Conservation (phyloP, 2,888 invertebrate genomes). For the Nymphalis urticae region DNA sequence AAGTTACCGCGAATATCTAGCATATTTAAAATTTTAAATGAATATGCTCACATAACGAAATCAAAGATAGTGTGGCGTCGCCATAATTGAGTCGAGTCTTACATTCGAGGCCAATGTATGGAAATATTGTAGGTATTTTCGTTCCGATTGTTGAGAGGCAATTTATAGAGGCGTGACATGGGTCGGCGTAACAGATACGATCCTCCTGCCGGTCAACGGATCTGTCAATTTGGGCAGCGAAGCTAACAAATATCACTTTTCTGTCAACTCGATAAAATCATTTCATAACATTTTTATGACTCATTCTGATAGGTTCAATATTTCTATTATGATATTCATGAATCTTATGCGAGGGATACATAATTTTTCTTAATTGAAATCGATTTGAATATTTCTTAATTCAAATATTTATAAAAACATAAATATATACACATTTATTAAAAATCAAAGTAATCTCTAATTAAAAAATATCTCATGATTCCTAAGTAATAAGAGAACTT, state of each 20-base stretch:
- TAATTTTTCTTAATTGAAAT: background rate
- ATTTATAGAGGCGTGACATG: slow-evolving; percentile 68
- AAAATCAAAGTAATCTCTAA: no score
- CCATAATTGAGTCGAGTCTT: slow-evolving; percentile 11
- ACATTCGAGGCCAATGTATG: slow-evolving; percentile 18
- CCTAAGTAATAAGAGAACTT: no score
- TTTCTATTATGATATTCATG: slow-evolving; percentile 21
- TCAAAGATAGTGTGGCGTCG: slow-evolving; percentile 2
- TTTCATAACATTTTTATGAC: slow-evolving; percentile 28
- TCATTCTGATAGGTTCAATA: slow-evolving; percentile 18
- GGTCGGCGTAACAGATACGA: slow-evolving; percentile 67
- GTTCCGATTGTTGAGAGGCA: slow-evolving; percentile 61
- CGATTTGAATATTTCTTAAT: background rate
- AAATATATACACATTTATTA: no score
- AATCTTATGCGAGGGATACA: background rate
- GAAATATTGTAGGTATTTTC: slow-evolving; percentile 54
- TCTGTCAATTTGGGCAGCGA: slow-evolving; percentile 71
- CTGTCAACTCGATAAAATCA: slow-evolving; percentile 43
- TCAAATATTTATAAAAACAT: no score
- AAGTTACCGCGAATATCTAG: no score
- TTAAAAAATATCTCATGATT: no score
- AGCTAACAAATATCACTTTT: slow-evolving; percentile 51
- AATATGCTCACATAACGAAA: background rate
- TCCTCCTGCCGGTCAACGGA: slow-evolving; percentile 60
- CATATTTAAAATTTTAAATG: background rate